Base-by-base conservation (phyloP, 2,797 vertebrate genomes). In the Parauchenoglanis ngamensis region DNA sequence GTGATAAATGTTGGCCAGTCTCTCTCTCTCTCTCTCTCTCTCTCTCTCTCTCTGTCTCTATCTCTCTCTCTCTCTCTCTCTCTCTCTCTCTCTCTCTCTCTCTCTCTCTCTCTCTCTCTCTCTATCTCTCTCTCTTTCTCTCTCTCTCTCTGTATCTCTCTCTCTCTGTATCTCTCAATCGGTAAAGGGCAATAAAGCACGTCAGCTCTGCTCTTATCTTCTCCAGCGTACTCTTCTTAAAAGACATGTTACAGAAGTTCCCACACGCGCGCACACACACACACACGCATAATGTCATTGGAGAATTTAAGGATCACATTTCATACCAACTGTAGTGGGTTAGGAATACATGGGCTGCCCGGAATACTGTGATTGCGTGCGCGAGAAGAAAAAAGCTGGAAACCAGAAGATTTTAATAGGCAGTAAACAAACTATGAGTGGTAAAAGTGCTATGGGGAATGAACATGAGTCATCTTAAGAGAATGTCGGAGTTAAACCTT, bases 131-230 rank as follows among this genome's bases (percentile, higher is more conserved):
- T n/a, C n/a, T n/a, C n/a, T n/a, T n/a, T n/a, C n/a, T n/a, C n/a
- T n/a, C n/a, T n/a, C n/a, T n/a, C n/a, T n/a, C n/a, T n/a, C n/a
- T n/a, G n/a, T n/a, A n/a, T n/a, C n/a, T n/a, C n/a, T n/a, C n/a
- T n/a, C n/a, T n/a, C n/a, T n/a, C n/a, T n/a, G n/a, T n/a, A n/a
- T n/a, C n/a, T n/a, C 35, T 44, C 61, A 25, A 70, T 90, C 81
- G 77, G 78, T 89, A 76, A 85, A 88, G 73, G 68, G 79, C 86
- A 88, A 89, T 90, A 87, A 88, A 88, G 77, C 86, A 80, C 88
- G 86, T 52, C 84, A 81, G 77, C 56, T 19, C 73, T 57, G 70
- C 63, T 90, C 85, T 90, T 90, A 90, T 89, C 86, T 80, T 57
- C 65, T 40, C 52, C 86, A 46, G 44, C 19, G 44, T 85, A 56